phyloP scores from a whole-genome alignment of 2,113 vertebrate species.

The Pyrgilauda ruficollis region DNA sequence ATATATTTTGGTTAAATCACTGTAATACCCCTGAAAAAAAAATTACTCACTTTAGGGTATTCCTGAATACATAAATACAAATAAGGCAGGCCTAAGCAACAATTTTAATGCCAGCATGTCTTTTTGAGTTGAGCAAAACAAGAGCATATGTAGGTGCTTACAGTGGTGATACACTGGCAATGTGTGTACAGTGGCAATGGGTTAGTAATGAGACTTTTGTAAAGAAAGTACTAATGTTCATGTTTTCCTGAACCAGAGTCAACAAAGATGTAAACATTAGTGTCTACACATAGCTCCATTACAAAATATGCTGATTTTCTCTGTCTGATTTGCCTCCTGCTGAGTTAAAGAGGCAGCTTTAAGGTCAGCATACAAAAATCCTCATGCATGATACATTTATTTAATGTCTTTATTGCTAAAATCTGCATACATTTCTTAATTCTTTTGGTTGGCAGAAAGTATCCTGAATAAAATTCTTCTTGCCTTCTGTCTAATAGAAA shows the following conservation, averaged over 20 bases:
- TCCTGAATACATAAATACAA: background rate
- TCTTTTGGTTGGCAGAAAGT: constrained; percentile 25
- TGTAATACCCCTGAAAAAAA: background rate
- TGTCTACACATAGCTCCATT: background rate
- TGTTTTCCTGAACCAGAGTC: background rate
- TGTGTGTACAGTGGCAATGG: no score
- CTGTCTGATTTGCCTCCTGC: constrained; percentile 11
- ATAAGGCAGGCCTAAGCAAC: background rate
- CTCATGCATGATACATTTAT: background rate
- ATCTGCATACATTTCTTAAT: constrained; percentile 44
- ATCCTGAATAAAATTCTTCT: constrained; percentile 55
- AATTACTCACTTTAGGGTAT: background rate
- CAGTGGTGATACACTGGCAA: background rate
- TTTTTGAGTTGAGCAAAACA: background rate
- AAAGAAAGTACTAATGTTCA: background rate
- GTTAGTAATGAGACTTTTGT: background rate
- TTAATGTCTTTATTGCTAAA: constrained; percentile 33
- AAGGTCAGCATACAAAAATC: constrained; percentile 14
- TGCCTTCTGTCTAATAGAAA: constrained; percentile 43
- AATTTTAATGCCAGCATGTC: background rate
- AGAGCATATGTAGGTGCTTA: background rate
- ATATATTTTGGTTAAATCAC: background rate
- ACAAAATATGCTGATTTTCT: background rate
- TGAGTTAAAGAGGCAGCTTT: constrained; percentile 30
- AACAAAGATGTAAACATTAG: background rate